phyloP scores from a whole-genome alignment of 2,113 vertebrate species.

The Plecturocebus donacophilus region DNA sequence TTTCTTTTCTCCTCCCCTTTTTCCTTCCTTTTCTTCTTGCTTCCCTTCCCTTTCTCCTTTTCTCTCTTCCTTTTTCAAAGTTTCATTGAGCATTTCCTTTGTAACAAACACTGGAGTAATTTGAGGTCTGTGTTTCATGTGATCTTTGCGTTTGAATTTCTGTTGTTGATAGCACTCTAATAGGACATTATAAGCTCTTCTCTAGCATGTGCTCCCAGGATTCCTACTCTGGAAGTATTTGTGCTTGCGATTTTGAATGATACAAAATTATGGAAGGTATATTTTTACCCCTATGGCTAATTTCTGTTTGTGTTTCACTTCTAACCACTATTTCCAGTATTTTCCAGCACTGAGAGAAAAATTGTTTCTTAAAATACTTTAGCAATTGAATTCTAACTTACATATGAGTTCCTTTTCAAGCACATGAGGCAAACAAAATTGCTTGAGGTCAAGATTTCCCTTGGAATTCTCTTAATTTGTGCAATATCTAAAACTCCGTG shows the following conservation, averaged over 20 bases:
- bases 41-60: background rate
- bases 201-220: background rate
- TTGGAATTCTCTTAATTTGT: background rate
- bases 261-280: background rate
- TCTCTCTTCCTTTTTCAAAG: background rate
- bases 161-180: background rate
- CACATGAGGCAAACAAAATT: background rate
- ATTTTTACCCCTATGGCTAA: constrained; percentile 56
- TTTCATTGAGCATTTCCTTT: background rate
- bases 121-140: background rate
- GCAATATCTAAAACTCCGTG: background rate
- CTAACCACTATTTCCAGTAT: constrained; percentile 25
- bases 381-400: background rate
- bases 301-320: constrained; percentile 59
- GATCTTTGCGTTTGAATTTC: background rate
- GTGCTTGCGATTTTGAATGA: background rate
- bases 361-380: background rate
- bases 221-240: background rate
- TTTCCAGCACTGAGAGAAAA: constrained; percentile 66
- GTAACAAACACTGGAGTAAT: background rate
- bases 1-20: background rate
- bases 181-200: background rate
- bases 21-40: background rate
- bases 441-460: background rate
- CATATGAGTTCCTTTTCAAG: background rate